A percentile compares a stretch with the other conserved stretches of the same genome.
Conservation (phyloP, 2,797 vertebrate genomes). For the Pseudochirops cupreus region DNA sequence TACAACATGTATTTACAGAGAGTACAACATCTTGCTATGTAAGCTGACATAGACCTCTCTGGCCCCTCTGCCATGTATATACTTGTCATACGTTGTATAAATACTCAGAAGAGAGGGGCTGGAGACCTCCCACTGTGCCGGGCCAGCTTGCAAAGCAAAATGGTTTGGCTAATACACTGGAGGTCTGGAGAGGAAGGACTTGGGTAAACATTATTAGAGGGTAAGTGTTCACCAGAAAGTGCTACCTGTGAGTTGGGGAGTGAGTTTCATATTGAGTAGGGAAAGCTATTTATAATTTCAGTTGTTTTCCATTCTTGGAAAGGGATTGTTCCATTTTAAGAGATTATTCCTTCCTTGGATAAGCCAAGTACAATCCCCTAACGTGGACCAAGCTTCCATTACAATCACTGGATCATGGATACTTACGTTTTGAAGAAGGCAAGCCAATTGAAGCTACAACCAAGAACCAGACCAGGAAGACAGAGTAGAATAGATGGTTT, state of each 20-base stretch:
- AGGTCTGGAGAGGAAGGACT: conserved; percentile 1
- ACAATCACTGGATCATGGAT: neutral
- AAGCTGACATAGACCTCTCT: conserved; percentile 4
- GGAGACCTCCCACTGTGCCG: neutral
- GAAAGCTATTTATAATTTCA: neutral
- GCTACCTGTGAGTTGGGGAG: neutral
- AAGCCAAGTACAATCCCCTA: neutral
- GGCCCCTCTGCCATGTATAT: conserved; percentile 5
- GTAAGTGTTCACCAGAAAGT: neutral
- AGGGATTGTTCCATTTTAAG: neutral
- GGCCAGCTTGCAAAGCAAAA: neutral
- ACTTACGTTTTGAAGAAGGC: neutral
- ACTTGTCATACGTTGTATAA: neutral
- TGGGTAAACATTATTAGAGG: conserved; percentile 1
- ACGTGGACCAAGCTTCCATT: neutral
- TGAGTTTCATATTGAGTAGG: neutral
- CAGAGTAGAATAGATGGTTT: neutral
- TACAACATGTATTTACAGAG: neutral
- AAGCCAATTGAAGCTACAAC: neutral
- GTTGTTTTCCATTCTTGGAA: neutral
- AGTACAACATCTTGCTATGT: neutral
- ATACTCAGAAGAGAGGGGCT: conserved; percentile 1
- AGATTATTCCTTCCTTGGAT: neutral
- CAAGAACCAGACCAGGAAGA: neutral
- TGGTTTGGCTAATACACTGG: neutral